These are phyloP conservation scores for Ashinkailepas kermadecensis DNA, from an alignment of 2,888 invertebrate species.

Conservation along the genomic window DNA sequence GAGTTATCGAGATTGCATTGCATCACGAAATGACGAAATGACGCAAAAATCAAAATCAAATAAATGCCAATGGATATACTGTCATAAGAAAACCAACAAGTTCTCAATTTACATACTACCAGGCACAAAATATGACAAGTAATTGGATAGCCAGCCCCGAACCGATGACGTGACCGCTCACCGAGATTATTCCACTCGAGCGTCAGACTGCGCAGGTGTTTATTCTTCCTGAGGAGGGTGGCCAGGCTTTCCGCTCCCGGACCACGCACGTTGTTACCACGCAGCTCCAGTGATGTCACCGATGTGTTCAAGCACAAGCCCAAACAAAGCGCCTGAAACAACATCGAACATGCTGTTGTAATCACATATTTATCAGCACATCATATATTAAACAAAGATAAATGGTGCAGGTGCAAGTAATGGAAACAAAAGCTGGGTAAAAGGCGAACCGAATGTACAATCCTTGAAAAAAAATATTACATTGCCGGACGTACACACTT, in stretches of 20 bases:
- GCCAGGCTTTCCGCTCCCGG: background rate
- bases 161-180: background rate
- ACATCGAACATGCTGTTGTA: background rate
- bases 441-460: background rate
- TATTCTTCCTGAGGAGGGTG: background rate
- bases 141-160: background rate
- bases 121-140: background rate
- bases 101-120: background rate
- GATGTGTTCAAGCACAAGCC: background rate
- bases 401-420: background rate
- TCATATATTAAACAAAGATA: background rate
- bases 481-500: background rate
- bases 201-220: background rate
- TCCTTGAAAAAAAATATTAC: background rate
- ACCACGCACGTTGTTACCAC: background rate
- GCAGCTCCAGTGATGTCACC: background rate
- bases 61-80: background rate
- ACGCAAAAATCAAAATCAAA: background rate
- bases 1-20: too few species aligned
- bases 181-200: conserved; percentile 2
- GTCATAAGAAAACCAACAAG: background rate
- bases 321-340: background rate
- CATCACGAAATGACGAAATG: background rate
- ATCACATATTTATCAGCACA: background rate
- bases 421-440: too few species aligned